Percentiles rank a stretch among this genome's conserved stretches.
phyloP scores from a whole-genome alignment of 2,888 invertebrate genomes.

The Rhagonycha fulva region DNA sequence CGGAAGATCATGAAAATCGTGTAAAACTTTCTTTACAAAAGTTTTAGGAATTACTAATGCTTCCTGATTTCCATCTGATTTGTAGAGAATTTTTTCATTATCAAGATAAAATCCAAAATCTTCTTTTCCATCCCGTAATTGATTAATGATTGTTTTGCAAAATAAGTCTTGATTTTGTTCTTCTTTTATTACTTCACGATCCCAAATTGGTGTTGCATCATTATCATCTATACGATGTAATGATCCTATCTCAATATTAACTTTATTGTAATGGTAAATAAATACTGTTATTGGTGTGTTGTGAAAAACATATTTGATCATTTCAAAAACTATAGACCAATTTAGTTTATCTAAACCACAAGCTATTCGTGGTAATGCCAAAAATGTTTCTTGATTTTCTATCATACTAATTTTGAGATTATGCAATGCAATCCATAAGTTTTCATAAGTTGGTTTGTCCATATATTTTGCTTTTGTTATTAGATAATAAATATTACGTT shows the following conservation, averaged over 20 bases:
- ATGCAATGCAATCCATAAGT: not conserved
- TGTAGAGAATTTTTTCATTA: conserved; percentile 19
- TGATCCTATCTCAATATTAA: not conserved
- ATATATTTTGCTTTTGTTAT: not conserved
- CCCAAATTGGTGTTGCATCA: conserved; percentile 10
- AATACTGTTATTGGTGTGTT: not conserved
- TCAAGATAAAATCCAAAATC: conserved; percentile 14
- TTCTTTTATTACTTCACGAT: not conserved
- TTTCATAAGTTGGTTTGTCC: too few species aligned
- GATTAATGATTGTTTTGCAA: not conserved
- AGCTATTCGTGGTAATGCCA: not conserved
- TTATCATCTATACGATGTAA: not conserved
- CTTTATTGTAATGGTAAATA: not conserved
- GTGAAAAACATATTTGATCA: conserved; percentile 3
- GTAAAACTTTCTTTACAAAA: conserved; percentile 18
- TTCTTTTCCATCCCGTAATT: not conserved
- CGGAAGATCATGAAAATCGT: conserved; percentile 33
- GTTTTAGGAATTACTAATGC: conserved; percentile 17
- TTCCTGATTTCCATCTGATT: conserved; percentile 12
- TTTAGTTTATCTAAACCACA: conserved; percentile 1
- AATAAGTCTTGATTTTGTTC: conserved; percentile 11
- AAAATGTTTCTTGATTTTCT: not conserved
- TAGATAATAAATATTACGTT: not conserved
- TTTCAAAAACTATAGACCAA: not conserved
- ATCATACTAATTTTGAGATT: not conserved